Conservation (phyloP, 2,113 vertebrate genomes). For the Rhagologus leucostigma region DNA sequence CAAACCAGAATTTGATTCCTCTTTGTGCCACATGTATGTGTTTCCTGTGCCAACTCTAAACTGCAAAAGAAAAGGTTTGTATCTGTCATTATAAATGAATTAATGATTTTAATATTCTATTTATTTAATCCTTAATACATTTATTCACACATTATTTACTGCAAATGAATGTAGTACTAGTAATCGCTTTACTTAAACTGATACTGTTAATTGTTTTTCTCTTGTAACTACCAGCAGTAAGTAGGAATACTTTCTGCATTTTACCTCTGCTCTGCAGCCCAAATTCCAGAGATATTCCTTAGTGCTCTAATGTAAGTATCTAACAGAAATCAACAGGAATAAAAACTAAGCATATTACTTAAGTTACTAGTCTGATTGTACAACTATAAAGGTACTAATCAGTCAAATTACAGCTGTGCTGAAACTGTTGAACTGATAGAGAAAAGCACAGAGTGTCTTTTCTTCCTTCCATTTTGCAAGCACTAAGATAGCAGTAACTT, state of each 20-base stretch:
- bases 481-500: background rate
- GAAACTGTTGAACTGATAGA: background rate
- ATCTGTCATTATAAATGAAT: background rate
- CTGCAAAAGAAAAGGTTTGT: slow-evolving; percentile 90
- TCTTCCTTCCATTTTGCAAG: background rate
- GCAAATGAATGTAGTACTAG: background rate
- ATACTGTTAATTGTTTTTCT: background rate
- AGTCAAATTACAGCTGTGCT: background rate
- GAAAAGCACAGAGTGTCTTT: background rate
- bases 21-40: slow-evolving; percentile 86
- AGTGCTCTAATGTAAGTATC: background rate
- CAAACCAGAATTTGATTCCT: slow-evolving; percentile 77
- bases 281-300: background rate
- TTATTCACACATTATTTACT: background rate
- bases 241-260: background rate
- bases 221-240: background rate
- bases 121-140: background rate
- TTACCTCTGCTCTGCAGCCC: background rate
- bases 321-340: background rate
- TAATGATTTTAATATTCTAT: background rate
- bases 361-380: background rate
- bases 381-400: background rate
- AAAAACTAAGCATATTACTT: background rate
- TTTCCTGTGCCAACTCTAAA: slow-evolving; percentile 85
- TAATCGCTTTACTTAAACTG: background rate